These are phyloP conservation scores for Amaurobius ferox DNA, from an alignment of 2,888 invertebrate genomes.

Conservation along the genomic window DNA sequence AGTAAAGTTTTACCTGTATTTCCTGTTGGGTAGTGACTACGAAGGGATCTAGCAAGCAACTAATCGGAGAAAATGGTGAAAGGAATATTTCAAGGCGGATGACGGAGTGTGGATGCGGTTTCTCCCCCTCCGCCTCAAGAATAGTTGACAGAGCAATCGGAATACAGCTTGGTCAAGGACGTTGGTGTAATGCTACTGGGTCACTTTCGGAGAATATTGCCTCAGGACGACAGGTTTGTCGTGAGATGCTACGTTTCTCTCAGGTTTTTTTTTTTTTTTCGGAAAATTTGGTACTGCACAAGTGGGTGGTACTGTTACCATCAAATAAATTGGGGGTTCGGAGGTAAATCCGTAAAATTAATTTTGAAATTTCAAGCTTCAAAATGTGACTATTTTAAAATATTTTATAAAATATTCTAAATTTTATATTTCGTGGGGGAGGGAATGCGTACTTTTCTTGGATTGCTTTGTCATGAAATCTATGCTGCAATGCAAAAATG, in stretches of 20 bases:
- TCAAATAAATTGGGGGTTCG: too few relatives aligned
- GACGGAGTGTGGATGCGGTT: conserved; percentile 32
- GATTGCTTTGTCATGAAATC: too few relatives aligned
- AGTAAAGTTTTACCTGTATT: conserved; percentile 36
- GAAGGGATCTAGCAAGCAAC: conserved; percentile 56
- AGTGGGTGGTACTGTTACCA: too few relatives aligned
- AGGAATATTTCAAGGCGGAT: conserved; percentile 55
- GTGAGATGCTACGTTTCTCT: conserved; percentile 4
- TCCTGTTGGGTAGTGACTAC: conserved; percentile 14
- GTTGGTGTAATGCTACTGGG: conserved; percentile 50
- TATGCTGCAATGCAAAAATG: too few relatives aligned
- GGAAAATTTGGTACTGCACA: too few relatives aligned
- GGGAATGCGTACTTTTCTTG: too few relatives aligned
- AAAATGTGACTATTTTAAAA: too few relatives aligned
- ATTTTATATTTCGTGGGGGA: too few relatives aligned
- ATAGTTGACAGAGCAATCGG: conserved; percentile 55
- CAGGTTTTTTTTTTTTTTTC: too few relatives aligned
- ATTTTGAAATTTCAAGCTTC: too few relatives aligned
- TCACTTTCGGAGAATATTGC: conserved; percentile 48
- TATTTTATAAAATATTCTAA: too few relatives aligned
- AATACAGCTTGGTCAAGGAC: conserved; percentile 66
- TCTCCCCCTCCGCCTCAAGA: conserved; percentile 17
- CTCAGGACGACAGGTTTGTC: conserved; percentile 51
- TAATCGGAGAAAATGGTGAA: conserved; percentile 57
- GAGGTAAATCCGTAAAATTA: too few relatives aligned